These are phyloP conservation scores for Eustalomyia histrio DNA, from an alignment of 2,888 invertebrate species.

Conservation along the genomic window DNA sequence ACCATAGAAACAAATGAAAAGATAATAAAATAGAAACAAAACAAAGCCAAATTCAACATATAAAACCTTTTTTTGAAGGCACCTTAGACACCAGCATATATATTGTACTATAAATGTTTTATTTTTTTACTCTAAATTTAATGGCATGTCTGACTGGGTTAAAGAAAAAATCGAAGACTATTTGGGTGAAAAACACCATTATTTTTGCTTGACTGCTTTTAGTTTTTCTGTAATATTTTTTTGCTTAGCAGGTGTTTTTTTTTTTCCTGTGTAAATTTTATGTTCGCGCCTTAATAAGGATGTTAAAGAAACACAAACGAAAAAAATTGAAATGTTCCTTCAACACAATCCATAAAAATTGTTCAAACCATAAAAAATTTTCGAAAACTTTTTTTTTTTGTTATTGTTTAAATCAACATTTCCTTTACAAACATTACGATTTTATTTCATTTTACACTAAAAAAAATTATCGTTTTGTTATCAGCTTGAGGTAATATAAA, in stretches of 20 bases:
- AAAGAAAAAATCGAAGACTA: slow-evolving; percentile 18
- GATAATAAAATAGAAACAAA: not conserved
- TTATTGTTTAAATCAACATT: slow-evolving; percentile 22
- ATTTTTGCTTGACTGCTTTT: slow-evolving; percentile 6
- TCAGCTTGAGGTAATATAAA: too few species aligned
- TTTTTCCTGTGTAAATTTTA: slow-evolving; percentile 13
- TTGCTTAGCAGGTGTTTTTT: slow-evolving; percentile 19
- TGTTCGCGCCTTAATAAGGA: slow-evolving; percentile 34
- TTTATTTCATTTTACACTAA: not conserved
- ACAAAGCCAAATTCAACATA: not conserved
- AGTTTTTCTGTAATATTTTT: not conserved
- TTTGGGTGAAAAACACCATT: slow-evolving; percentile 15
- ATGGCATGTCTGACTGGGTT: slow-evolving; percentile 14
- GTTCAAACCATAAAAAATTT: not conserved
- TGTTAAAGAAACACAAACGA: slow-evolving; percentile 12
- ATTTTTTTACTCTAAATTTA: not conserved
- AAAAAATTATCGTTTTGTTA: too few species aligned
- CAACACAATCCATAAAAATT: slow-evolving; percentile 14
- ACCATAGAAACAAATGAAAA: not conserved
- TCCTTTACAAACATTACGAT: slow-evolving; percentile 13
- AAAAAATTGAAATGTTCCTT: slow-evolving; percentile 6
- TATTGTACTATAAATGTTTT: not conserved
- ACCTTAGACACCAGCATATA: slow-evolving; percentile 6
- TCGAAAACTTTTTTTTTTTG: not conserved
- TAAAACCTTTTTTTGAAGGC: not conserved